Percentiles rank a stretch among this genome's conserved stretches.
phyloP scores from a whole-genome alignment of 2,113 vertebrate genomes.

The Hyperopisus bebe region DNA sequence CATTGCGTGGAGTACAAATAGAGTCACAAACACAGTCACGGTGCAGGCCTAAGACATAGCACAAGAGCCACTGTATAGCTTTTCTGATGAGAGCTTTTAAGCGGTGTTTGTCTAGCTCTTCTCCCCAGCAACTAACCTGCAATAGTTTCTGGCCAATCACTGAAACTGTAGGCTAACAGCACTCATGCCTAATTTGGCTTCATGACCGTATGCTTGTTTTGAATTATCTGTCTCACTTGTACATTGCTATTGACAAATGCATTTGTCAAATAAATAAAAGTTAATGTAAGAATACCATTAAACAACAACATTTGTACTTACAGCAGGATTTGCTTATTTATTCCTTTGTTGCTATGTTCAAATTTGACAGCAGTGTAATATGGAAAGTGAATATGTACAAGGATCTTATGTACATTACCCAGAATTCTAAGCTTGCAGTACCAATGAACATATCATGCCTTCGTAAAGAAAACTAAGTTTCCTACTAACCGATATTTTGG shows the following conservation, averaged over 20 bases:
- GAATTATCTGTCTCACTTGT: not conserved
- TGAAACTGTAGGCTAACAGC: not conserved
- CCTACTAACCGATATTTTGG: not conserved
- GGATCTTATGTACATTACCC: not conserved
- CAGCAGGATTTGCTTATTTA: not conserved
- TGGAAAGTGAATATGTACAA: not conserved
- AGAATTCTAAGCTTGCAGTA: not conserved
- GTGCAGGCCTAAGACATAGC: not conserved
- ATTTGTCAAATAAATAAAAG: not conserved
- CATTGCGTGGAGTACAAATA: not conserved
- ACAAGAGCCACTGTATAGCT: not conserved
- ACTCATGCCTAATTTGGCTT: not conserved
- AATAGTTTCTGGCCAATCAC: not conserved
- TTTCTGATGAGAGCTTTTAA: not conserved
- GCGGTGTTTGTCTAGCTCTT: not conserved
- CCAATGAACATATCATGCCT: not conserved
- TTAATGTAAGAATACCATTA: not conserved
- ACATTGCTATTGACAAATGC: not conserved
- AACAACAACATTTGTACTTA: not conserved
- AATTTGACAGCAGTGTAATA: not conserved
- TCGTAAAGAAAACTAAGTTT: not conserved
- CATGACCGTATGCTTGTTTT: not conserved
- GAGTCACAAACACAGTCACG: not conserved
- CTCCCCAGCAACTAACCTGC: not conserved
- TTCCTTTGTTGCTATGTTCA: not conserved